These are phyloP conservation scores for Drosophila repleta DNA, from an alignment of 1,140 invertebrate genomes.

Conservation along the genomic window DNA sequence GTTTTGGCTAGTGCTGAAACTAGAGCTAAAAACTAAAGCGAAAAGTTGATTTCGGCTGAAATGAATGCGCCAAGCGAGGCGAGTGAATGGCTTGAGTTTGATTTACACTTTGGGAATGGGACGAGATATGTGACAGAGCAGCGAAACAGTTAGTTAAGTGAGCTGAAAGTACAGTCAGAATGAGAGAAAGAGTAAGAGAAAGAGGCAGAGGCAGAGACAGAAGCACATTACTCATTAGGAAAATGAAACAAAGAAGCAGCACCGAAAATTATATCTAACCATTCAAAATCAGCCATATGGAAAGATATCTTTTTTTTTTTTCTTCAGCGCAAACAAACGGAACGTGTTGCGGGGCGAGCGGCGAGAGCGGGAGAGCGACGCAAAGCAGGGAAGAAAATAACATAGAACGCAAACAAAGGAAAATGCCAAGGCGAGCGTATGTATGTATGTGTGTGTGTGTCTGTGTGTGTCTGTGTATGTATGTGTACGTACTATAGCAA, in stretches of 20 bases:
- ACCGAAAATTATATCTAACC: conserved; percentile 54
- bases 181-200: neutral
- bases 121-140: neutral
- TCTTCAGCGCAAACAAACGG: conserved; percentile 46
- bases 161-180: conserved; percentile 18
- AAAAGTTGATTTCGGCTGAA: neutral
- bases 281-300: conserved; percentile 78
- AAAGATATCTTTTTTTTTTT: conserved; percentile 63
- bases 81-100: neutral
- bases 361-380: conserved; percentile 10
- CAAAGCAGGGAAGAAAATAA: conserved; percentile 34
- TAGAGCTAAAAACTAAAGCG: conserved; percentile 12
- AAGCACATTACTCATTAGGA: conserved; percentile 66
- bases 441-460: conserved; percentile 9
- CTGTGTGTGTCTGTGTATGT: conserved; percentile 42
- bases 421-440: conserved; percentile 16
- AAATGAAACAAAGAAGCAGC: conserved; percentile 50
- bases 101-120: conserved; percentile 7
- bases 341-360: conserved; percentile 30
- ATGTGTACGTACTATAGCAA: conserved; percentile 36
- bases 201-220: neutral
- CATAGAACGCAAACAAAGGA: conserved; percentile 52
- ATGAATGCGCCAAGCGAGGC: conserved; percentile 2
- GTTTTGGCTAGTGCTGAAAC: conserved; percentile 2
- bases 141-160: conserved; percentile 1